phyloP scores from a whole-genome alignment of 2,888 invertebrate genomes.

The Drosophila percnosoma region DNA sequence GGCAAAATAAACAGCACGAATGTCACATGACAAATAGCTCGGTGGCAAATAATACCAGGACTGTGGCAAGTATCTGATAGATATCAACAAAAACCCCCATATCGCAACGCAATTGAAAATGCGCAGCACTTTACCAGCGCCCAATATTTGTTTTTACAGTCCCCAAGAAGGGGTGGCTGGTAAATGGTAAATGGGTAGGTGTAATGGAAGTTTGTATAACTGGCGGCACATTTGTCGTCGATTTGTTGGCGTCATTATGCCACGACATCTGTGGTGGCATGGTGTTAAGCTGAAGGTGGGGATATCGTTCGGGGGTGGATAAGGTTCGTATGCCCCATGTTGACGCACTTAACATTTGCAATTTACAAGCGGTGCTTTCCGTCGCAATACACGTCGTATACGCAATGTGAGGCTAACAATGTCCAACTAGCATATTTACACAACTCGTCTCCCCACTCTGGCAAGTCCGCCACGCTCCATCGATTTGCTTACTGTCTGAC shows the following conservation, averaged over 20 bases:
- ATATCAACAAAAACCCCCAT: slow-evolving; percentile 54
- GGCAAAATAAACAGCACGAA: slow-evolving; percentile 48
- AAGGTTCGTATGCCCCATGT: slow-evolving; percentile 33
- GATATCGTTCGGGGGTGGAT: background rate
- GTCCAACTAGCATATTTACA: slow-evolving; percentile 34
- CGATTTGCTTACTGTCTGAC: slow-evolving; percentile 43
- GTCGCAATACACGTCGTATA: slow-evolving; percentile 46
- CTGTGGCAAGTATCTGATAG: slow-evolving; percentile 38
- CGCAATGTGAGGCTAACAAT: slow-evolving; percentile 62
- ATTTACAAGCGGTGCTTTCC: slow-evolving; percentile 62
- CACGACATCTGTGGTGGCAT: slow-evolving; percentile 15
- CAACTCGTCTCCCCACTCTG: background rate
- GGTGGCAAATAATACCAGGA: slow-evolving; percentile 47
- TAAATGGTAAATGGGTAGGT: background rate
- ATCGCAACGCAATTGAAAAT: slow-evolving; percentile 69
- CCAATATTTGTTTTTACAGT: slow-evolving; percentile 71
- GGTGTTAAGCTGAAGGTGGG: background rate
- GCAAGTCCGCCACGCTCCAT: background rate
- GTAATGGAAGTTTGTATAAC: slow-evolving; percentile 6
- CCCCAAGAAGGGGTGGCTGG: background rate
- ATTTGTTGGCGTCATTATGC: slow-evolving; percentile 78
- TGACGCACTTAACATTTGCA: slow-evolving; percentile 70
- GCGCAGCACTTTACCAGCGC: slow-evolving; percentile 60
- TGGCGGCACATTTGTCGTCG: slow-evolving; percentile 62
- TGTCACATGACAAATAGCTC: slow-evolving; percentile 58